Conservation (phyloP, 2,113 vertebrate genomes). For the Pachyramphus minor region DNA sequence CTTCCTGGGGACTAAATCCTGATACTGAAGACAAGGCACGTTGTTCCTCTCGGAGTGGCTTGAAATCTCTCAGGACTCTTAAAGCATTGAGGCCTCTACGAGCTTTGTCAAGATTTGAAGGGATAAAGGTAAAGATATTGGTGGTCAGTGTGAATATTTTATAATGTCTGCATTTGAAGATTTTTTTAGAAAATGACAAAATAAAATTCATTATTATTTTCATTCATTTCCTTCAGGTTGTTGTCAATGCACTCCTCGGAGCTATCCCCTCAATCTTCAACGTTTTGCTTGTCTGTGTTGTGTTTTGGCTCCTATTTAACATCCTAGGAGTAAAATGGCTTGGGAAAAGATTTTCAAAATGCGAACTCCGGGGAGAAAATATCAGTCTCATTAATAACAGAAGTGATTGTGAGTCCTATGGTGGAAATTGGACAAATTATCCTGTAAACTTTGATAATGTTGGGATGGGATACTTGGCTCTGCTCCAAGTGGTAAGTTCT, state of each 20-base stretch:
- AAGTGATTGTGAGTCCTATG: rapidly evolving
- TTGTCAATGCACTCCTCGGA: constrained; percentile 73
- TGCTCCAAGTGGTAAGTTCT: constrained; percentile 76
- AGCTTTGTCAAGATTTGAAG: constrained; percentile 85
- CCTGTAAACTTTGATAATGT: constrained; percentile 75
- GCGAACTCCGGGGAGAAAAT: not conserved
- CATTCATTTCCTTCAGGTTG: constrained; percentile 60
- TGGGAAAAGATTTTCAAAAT: constrained; percentile 62
- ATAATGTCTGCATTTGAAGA: not conserved
- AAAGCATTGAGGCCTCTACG: constrained; percentile 90
- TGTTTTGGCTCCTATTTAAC: constrained; percentile 81
- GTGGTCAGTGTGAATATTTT: not conserved
- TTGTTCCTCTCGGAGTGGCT: constrained; percentile 24
- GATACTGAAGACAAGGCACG: not conserved
- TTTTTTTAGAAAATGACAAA: not conserved
- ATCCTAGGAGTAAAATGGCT: constrained; percentile 71
- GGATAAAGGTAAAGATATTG: constrained; percentile 71
- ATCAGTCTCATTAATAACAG: rapidly evolving
- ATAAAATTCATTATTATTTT: not conserved
- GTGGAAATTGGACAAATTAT: constrained; percentile 10
- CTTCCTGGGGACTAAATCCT: not conserved
- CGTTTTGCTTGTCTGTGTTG: constrained; percentile 75
- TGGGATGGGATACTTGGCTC: constrained; percentile 73
- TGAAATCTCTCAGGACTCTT: constrained; percentile 90
- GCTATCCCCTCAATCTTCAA: constrained; percentile 78